phyloP scores from a whole-genome alignment of 2,113 vertebrate genomes.

The Nibea albiflora region DNA sequence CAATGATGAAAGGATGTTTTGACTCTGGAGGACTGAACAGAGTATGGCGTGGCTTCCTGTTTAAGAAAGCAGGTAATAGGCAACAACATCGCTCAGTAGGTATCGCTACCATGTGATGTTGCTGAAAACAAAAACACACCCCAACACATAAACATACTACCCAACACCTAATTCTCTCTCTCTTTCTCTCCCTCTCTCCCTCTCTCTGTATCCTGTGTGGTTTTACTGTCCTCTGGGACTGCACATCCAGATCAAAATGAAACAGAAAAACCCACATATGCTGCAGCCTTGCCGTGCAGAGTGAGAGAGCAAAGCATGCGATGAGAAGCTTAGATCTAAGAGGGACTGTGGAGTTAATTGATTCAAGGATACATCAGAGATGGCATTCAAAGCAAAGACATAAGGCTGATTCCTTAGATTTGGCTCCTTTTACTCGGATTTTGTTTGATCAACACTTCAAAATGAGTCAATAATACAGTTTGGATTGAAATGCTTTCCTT shows the following conservation, averaged over 20 bases:
- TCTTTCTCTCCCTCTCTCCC: background rate
- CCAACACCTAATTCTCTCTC: background rate
- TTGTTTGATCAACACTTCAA: constrained; percentile 67
- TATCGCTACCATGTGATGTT: constrained; percentile 31
- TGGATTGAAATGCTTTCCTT: constrained; percentile 39
- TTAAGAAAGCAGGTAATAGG: constrained; percentile 26
- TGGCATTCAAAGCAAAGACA: constrained; percentile 56
- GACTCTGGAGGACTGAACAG: constrained; percentile 19
- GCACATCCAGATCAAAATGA: constrained; percentile 59
- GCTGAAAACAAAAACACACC: constrained; percentile 40
- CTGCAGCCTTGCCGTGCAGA: constrained; percentile 58
- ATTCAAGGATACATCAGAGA: constrained; percentile 72
- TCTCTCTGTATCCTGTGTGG: constrained; percentile 33
- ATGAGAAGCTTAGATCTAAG: constrained; percentile 58
- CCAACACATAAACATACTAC: constrained; percentile 34
- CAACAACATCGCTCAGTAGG: constrained; percentile 36
- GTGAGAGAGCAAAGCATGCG: constrained; percentile 45
- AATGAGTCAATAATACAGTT: constrained; percentile 65
- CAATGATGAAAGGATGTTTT: constrained; percentile 46
- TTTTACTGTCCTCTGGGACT: constrained; percentile 61
- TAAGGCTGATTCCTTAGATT: constrained; percentile 41
- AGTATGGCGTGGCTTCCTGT: constrained; percentile 6
- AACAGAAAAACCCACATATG: constrained; percentile 59
- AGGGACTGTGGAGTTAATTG: constrained; percentile 67
- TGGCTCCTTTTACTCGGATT: constrained; percentile 53